phyloP scores from a whole-genome alignment of 64 coral and sea anemone species.

The Actinia equina region DNA sequence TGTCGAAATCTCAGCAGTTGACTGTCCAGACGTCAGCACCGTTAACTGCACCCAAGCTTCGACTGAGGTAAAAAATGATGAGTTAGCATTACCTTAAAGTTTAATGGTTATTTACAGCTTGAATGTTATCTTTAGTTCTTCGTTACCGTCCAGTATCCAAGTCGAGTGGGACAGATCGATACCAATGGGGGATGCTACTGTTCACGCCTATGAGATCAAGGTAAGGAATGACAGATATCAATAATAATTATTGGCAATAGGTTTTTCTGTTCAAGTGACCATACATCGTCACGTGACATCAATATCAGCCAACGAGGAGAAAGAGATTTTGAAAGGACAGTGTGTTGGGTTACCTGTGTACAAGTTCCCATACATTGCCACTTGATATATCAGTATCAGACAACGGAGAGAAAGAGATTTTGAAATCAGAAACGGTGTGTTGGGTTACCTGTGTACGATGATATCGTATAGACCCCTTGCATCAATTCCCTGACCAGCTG shows the following conservation, averaged over 20 bases:
- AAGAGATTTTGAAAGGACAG: no score
- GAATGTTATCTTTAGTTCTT: neutral
- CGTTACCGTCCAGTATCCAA: constrained; percentile 37
- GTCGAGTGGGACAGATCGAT: constrained; percentile 61
- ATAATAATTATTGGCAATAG: neutral
- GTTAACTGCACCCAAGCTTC: constrained; percentile 41
- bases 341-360: neutral
- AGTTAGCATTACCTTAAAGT: neutral
- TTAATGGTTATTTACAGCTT: no score
- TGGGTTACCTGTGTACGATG: neutral
- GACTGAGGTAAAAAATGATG: constrained; percentile 38
- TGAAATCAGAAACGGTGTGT: neutral
- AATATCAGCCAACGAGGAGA: no score
- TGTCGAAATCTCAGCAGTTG: constrained; percentile 59
- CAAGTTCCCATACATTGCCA: neutral
- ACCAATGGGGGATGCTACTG: constrained; percentile 59
- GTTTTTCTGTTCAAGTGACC: no score
- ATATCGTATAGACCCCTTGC: no score
- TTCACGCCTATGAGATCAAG: constrained; percentile 52
- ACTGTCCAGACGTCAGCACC: constrained; percentile 76
- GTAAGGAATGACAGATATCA: constrained; percentile 6
- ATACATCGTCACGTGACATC: no score
- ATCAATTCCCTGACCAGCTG: no score
- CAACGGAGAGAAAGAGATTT: no score
- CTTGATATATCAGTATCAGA: neutral